These are phyloP conservation scores for Psococerastis gibbosa DNA, from an alignment of 2,888 invertebrate species.

Conservation along the genomic window DNA sequence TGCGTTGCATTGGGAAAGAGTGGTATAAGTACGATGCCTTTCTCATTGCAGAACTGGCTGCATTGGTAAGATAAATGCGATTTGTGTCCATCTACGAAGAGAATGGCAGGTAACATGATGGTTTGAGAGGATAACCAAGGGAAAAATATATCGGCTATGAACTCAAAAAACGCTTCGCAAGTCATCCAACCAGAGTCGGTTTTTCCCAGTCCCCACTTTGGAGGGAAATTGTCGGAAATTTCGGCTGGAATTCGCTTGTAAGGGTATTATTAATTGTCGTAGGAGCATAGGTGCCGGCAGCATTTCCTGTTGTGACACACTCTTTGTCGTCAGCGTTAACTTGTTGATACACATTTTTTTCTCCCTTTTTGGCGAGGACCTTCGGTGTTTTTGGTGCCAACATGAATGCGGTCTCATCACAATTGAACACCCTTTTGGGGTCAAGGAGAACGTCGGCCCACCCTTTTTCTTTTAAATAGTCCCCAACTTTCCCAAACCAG, in stretches of 20 bases:
- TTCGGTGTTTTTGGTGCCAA: constrained; percentile 18
- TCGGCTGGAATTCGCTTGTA: constrained; percentile 19
- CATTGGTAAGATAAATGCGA: constrained; percentile 19
- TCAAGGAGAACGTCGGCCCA: constrained; percentile 15
- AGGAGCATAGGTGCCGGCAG: constrained; percentile 19
- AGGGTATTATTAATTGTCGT: constrained; percentile 21
- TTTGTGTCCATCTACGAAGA: constrained; percentile 20
- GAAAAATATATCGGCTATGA: constrained; percentile 22
- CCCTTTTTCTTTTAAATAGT: constrained; percentile 9
- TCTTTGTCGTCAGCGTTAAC: constrained; percentile 18
- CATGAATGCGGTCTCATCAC: constrained; percentile 19
- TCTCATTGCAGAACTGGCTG: constrained; percentile 18
- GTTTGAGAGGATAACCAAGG: constrained; percentile 19
- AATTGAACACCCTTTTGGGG: constrained; percentile 19
- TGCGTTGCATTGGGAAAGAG: constrained; percentile 17
- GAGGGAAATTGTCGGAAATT: constrained; percentile 10
- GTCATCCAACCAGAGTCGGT: constrained; percentile 23
- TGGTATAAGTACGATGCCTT: constrained; percentile 15
- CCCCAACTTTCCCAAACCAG: constrained; percentile 19
- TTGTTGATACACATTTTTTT: constrained; percentile 19
- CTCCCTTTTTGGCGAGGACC: constrained; percentile 19
- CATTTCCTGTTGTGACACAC: constrained; percentile 20
- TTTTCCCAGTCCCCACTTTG: constrained; percentile 19
- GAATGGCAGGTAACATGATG: constrained; percentile 17
- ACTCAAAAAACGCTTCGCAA: constrained; percentile 22